Base-by-base conservation (phyloP, 2,113 vertebrate genomes). In the Malurus cyaneus region DNA sequence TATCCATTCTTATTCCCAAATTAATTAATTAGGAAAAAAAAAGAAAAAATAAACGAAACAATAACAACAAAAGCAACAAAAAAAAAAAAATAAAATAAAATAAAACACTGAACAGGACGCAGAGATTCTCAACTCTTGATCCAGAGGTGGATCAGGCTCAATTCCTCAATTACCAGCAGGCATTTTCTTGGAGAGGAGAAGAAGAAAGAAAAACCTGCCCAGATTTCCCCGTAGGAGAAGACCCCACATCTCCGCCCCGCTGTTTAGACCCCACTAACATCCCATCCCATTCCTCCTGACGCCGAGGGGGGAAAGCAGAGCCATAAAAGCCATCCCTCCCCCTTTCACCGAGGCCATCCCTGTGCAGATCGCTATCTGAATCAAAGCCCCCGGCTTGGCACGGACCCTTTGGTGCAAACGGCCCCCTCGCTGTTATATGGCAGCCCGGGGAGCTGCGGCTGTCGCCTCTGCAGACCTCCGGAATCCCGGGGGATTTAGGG, bases 371-470 rank as follows among this genome's bases (percentile, higher is more conserved):
- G 1, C 83, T 96, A 96, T 97, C 96, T 3, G 88, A 96, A 97
- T 96, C 97, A 97, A 97, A 98, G 97, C 62, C 16, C 6, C 41
- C 73, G 5, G 25, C 92, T 95, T 12, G 56, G 59, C 92, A 49
- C 73, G 84, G 90, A 72, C 29, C 83, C 94, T 96, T 93, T 52
- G 94, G 88, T 95, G 88, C 16, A 5, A 85, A 88, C 53, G 80
- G 88, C 81, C 96, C 95, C 95, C 86, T 93, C 1, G 80, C 93
- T 93, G 92, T 86, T 91, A 81, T 56, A 80, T 69, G 92, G 93
- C 61, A 65, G 21, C 86, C 77, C 8, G 41, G 54, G 41, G 44
- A 46, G 34, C 54, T 24, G 89, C 1, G 44, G 61, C 56, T 70
- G 8, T 60, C 44, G 2, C 62, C 67, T 93, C 34, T 28, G 41